Base-by-base conservation (phyloP, 2,113 vertebrate species). In the Cercopithecus mona region DNA sequence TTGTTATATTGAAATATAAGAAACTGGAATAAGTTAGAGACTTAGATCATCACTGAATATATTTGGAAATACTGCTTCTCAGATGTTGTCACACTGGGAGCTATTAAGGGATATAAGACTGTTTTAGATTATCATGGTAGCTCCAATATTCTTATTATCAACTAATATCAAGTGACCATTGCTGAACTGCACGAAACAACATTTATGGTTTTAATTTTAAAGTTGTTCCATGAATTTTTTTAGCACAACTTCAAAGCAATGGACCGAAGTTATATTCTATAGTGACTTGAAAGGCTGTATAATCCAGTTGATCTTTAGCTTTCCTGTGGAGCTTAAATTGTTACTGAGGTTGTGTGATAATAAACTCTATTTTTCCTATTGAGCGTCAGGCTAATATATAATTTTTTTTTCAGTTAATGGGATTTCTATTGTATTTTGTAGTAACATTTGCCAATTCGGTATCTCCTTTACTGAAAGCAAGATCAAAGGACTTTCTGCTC, bases 401-500 rank as follows among this genome's bases (percentile, higher is more conserved):
- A 40, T 40, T 66, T 83, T 94, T 50, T 94, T 97, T 92, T 68
- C 14, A 87, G 40, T 95, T 96, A 82, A 81, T 94, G 16, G 43
- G 8, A 81, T 96, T 96, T 81, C 20, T 78, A 73, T 88, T 93
- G 25, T 95, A 76, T 30, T 38, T 95, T 78, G 68, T 72, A 57
- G 45, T 88, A 96, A 90, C 88, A 94, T 96, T 96, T 84, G 8
- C 75, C 85, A 95, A 84, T 25, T 85, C 0, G 0, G 18, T 97
- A 93, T 93, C 75, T 92, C 61, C 48, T 97, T 87, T 76, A 61
- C 57, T 90, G 88, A 97, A 96, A 88, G 55, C 30, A 88, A 86
- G 80, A 96, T 97, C 70, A 97, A 94, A 95, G 81, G 22, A 20
- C 43, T 94, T 76, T 97, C 94, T 90, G 50, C 70, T 93, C 61